phyloP scores from a whole-genome alignment of 2,888 invertebrate species.

The Athripsodes cinereus region DNA sequence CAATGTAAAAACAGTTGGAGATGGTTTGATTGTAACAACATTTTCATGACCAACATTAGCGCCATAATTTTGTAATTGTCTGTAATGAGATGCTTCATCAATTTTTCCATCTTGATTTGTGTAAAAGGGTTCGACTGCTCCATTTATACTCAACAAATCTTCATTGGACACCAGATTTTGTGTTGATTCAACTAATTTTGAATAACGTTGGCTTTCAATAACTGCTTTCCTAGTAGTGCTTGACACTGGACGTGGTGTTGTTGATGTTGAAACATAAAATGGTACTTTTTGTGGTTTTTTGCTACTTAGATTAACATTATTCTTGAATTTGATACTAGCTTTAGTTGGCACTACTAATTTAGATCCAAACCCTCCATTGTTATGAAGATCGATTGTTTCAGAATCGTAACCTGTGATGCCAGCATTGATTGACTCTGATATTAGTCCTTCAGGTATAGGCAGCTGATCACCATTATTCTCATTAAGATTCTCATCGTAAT shows the following conservation, averaged over 20 bases:
- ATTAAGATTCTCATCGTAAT: background rate
- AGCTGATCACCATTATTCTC: background rate
- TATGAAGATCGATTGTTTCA: slow-evolving; percentile 8
- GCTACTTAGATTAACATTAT: background rate
- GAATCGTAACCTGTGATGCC: slow-evolving; percentile 11
- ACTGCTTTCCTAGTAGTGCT: slow-evolving; percentile 9
- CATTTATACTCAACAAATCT: slow-evolving; percentile 59
- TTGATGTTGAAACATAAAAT: slow-evolving; percentile 3
- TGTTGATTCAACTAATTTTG: slow-evolving; percentile 51
- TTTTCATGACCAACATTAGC: background rate
- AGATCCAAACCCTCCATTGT: slow-evolving; percentile 12
- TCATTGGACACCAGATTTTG: slow-evolving; percentile 57
- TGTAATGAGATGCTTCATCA: background rate
- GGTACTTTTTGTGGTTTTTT: background rate
- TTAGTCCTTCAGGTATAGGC: slow-evolving; percentile 7
- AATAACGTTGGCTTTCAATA: slow-evolving; percentile 25
- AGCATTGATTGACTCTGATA: slow-evolving; percentile 15
- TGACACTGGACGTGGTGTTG: slow-evolving; percentile 10
- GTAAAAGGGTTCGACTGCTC: slow-evolving; percentile 34
- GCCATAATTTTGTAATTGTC: background rate
- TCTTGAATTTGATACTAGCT: background rate
- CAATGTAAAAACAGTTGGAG: slow-evolving; percentile 18
- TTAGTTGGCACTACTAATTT: slow-evolving; percentile 5
- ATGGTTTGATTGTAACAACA: slow-evolving; percentile 14
- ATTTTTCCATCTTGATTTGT: slow-evolving; percentile 10